Conservation (phyloP, 2,113 vertebrate genomes). For the Monopterus albus region DNA sequence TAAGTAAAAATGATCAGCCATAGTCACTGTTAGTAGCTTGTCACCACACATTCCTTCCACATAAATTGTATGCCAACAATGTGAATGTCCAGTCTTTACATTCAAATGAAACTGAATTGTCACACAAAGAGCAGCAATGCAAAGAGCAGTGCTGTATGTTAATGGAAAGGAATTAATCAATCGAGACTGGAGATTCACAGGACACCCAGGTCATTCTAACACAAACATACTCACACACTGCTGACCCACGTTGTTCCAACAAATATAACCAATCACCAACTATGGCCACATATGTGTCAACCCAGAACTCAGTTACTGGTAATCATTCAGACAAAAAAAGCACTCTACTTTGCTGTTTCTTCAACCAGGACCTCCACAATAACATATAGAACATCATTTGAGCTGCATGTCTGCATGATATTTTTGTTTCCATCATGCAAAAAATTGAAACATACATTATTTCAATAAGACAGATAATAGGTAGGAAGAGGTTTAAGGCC, state of each 20-base stretch:
- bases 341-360: conserved; percentile 74
- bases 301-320: conserved; percentile 31
- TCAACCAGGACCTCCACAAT: conserved; percentile 69
- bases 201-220: conserved; percentile 51
- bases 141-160: neutral
- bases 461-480: neutral
- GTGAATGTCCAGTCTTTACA: conserved; percentile 81
- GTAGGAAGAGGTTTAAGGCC: conserved; percentile 17
- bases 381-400: conserved; percentile 5
- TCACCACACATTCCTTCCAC: conserved; percentile 60
- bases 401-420: conserved; percentile 3
- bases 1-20: conserved; percentile 51
- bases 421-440: conserved; percentile 1
- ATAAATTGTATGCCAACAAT: conserved; percentile 43
- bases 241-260: conserved; percentile 56
- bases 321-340: conserved; percentile 68
- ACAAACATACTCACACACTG: conserved; percentile 60
- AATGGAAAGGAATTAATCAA: neutral
- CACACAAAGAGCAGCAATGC: neutral
- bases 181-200: conserved; percentile 79
- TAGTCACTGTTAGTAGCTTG: conserved; percentile 60
- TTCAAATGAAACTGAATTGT: conserved; percentile 7
- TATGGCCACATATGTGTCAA: conserved; percentile 41
- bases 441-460: neutral
- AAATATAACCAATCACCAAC: conserved; percentile 59